Evolutionary conservation across 2,113 vertebrate species (phyloP).

Genomic region (Delphinus delphis): DNA sequence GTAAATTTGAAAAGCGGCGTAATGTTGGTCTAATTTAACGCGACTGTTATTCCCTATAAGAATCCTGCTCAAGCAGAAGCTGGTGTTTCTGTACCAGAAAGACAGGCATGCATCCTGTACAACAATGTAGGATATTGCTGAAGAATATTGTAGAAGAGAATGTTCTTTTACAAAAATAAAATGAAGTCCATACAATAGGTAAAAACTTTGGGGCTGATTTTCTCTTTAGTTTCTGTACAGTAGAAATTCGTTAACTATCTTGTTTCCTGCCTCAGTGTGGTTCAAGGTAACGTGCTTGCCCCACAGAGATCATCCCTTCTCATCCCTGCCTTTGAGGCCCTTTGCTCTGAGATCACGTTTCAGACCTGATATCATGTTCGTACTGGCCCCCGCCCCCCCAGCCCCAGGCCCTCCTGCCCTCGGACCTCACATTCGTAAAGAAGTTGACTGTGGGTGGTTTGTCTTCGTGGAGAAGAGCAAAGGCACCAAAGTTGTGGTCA

Average conservation of each 20-base stretch:
- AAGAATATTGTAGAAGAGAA: neutral
- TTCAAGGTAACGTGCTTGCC: too few species aligned
- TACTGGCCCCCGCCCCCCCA: too few species aligned
- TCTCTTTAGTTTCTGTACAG: neutral
- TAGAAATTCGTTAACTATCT: too few species aligned
- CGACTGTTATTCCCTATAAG: neutral
- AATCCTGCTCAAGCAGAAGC: neutral
- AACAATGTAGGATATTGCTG: too few species aligned
- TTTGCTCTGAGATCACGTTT: too few species aligned
- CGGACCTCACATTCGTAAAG: neutral
- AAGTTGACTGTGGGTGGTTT: neutral
- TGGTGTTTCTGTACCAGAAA: neutral
- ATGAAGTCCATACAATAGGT: neutral
- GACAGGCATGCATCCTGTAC: neutral
- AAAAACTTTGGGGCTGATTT: neutral
- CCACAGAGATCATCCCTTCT: too few species aligned
- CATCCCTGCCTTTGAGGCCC: too few species aligned
- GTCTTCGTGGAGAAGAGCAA: neutral
- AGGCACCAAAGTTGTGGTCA: neutral
- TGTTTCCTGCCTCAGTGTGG: neutral
- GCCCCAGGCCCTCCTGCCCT: too few species aligned
- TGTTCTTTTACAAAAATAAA: neutral
- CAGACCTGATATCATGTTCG: too few species aligned
- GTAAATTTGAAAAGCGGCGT: neutral
- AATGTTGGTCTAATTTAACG: neutral